phyloP scores from a whole-genome alignment of 2,797 vertebrate genomes.

The Anas bernieri region DNA sequence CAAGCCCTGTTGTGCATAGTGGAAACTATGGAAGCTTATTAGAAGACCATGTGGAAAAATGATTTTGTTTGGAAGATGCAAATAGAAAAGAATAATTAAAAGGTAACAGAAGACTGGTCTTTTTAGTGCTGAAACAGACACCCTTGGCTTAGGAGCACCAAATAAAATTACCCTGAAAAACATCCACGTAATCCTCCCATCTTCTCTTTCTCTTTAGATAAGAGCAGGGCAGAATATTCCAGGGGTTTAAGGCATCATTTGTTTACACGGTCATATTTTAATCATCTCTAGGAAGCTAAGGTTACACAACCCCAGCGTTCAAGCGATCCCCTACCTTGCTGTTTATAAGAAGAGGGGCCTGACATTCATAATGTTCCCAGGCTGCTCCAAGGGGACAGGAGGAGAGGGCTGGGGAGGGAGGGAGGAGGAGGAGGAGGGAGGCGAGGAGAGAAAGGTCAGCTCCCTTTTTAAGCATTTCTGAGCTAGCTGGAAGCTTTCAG shows the following conservation, averaged over 20 bases:
- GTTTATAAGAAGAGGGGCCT: constrained; percentile 65
- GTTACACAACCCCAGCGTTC: constrained; percentile 78
- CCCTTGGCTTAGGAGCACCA: constrained; percentile 13
- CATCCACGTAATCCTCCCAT: constrained; percentile 32
- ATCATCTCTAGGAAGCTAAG: constrained; percentile 84
- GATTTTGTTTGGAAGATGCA: constrained; percentile 2
- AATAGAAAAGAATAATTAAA: constrained; percentile 35
- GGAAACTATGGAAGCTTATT: not conserved
- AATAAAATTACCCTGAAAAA: constrained; percentile 61
- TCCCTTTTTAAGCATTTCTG: constrained; percentile 72
- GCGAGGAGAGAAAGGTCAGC: constrained; percentile 72
- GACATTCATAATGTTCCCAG: constrained; percentile 22
- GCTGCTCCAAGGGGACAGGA: constrained; percentile 51
- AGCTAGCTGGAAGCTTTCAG: constrained; percentile 76
- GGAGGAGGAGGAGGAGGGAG: constrained; percentile 27
- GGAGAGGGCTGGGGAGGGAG: not conserved
- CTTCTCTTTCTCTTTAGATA: constrained; percentile 68
- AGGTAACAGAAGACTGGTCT: not conserved
- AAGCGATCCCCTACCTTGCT: constrained; percentile 60
- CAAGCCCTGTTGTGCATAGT: not conserved
- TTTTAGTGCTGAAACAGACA: constrained; percentile 8
- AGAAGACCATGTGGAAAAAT: not conserved
- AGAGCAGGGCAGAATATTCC: constrained; percentile 25
- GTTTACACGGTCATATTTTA: constrained; percentile 80
- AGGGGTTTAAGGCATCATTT: constrained; percentile 53